Evolutionary conservation across 2,888 invertebrate species (phyloP).

Genomic region (Troglohyphantes excavatus): DNA sequence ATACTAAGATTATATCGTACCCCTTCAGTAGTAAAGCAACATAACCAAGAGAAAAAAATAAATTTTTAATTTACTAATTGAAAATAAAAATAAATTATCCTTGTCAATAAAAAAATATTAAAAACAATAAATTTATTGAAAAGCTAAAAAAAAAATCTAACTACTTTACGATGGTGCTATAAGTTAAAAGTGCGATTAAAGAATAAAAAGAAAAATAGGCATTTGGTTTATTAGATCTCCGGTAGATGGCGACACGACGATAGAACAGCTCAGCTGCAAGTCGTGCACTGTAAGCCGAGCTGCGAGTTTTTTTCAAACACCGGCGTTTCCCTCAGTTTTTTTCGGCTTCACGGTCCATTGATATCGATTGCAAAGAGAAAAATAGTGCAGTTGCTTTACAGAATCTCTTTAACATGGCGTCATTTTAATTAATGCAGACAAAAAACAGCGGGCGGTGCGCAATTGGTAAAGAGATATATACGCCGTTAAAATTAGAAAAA

Average conservation of each 20-base stretch:
- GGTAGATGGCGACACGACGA: constrained; percentile 54
- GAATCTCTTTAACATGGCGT: constrained; percentile 26
- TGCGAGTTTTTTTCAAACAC: constrained; percentile 15
- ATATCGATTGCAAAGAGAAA: constrained; percentile 70
- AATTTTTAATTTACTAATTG: neutral
- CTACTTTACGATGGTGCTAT: neutral
- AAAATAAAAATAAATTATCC: constrained; percentile 9
- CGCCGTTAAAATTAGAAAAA: neutral
- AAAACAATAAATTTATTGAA: too few species aligned
- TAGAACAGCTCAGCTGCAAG: neutral
- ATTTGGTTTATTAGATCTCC: constrained; percentile 2
- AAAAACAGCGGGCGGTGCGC: constrained; percentile 1
- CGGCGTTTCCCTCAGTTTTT: constrained; percentile 38
- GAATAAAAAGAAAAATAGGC: neutral
- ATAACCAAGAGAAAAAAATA: neutral
- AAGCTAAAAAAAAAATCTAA: neutral
- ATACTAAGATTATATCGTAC: constrained; percentile 5
- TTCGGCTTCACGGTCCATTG: constrained; percentile 41
- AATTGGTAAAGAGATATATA: neutral
- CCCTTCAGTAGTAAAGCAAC: constrained; percentile 5
- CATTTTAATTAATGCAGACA: constrained; percentile 17
- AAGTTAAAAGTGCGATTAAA: neutral
- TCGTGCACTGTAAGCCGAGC: neutral
- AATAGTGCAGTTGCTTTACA: constrained; percentile 43
- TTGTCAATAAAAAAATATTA: neutral